Percentiles rank a stretch among this genome's conserved stretches.
Evolutionary conservation across 2,113 vertebrate genomes (phyloP).

Genomic region (Junco hyemalis): DNA sequence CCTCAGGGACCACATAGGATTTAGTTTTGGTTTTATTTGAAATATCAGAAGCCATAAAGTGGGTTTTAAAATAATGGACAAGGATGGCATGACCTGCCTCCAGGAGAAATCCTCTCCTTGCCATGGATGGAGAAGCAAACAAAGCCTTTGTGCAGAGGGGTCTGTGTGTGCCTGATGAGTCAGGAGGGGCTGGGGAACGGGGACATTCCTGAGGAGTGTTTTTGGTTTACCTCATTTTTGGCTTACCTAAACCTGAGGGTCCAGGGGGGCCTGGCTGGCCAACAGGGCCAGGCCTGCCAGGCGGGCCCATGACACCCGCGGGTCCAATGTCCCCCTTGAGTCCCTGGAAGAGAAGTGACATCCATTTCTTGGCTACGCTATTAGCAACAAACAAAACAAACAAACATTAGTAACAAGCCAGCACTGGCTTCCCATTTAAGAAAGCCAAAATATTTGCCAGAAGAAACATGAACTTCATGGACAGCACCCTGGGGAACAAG

Average conservation of each 20-base stretch:
- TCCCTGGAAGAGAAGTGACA: constrained; percentile 77
- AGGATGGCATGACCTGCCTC: not conserved
- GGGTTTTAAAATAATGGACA: not conserved
- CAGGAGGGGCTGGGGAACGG: not conserved
- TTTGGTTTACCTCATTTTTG: not conserved
- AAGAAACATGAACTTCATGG: not conserved
- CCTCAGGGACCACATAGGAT: not conserved
- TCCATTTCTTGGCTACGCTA: not conserved
- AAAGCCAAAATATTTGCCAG: not conserved
- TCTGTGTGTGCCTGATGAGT: fast-evolving
- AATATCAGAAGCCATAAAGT: not conserved
- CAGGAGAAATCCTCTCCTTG: not conserved
- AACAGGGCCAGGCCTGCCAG: constrained; percentile 85
- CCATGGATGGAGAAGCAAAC: not conserved
- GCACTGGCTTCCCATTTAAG: not conserved
- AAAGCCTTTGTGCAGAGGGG: not conserved
- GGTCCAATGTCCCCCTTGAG: constrained; percentile 86
- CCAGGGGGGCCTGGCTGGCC: constrained; percentile 90
- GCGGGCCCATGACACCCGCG: constrained; percentile 84
- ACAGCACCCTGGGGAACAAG: not conserved
- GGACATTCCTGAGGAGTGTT: no score
- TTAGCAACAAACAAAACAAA: not conserved
- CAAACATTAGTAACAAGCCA: not conserved
- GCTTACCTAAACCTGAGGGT: constrained; percentile 83
- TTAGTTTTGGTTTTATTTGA: not conserved